phyloP scores from a whole-genome alignment of 2,113 vertebrate genomes.

The Silurus meridionalis region DNA sequence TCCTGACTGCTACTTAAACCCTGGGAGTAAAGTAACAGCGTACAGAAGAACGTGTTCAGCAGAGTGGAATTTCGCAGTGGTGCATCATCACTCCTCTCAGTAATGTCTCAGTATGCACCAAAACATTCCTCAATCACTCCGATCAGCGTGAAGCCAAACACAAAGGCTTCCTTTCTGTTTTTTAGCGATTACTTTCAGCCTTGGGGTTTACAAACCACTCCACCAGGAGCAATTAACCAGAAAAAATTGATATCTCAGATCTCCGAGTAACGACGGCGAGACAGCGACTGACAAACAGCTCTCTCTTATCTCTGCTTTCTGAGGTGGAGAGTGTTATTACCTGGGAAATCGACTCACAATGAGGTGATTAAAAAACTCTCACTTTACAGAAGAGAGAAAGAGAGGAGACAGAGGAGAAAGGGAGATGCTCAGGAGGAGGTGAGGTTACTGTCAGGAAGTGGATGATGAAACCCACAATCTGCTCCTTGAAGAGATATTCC shows the following conservation, averaged over 20 bases:
- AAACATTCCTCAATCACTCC: background rate
- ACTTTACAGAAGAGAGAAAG: conserved; percentile 21
- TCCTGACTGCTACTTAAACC: background rate
- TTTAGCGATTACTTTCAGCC: background rate
- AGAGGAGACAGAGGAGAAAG: conserved; percentile 22
- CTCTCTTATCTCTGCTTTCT: conserved; percentile 34
- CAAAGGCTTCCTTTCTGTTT: background rate
- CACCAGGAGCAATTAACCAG: conserved; percentile 19
- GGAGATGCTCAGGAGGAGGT: conserved; percentile 21
- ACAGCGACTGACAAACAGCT: background rate
- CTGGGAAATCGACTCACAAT: conserved; percentile 29
- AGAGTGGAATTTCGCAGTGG: background rate
- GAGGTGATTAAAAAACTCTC: conserved; percentile 40
- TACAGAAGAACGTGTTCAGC: background rate
- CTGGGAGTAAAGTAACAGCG: background rate
- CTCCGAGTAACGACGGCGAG: conserved; percentile 14
- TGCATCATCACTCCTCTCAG: background rate
- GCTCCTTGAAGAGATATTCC: background rate
- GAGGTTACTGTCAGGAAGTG: background rate
- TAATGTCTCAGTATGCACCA: background rate
- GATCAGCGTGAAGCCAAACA: background rate
- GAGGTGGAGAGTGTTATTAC: conserved; percentile 12
- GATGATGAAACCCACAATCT: background rate
- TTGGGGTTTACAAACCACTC: conserved; percentile 5
- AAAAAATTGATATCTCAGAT: conserved; percentile 10